phyloP scores from a whole-genome alignment of 2,888 invertebrate species.

The Trissolcus brochymenae region DNA sequence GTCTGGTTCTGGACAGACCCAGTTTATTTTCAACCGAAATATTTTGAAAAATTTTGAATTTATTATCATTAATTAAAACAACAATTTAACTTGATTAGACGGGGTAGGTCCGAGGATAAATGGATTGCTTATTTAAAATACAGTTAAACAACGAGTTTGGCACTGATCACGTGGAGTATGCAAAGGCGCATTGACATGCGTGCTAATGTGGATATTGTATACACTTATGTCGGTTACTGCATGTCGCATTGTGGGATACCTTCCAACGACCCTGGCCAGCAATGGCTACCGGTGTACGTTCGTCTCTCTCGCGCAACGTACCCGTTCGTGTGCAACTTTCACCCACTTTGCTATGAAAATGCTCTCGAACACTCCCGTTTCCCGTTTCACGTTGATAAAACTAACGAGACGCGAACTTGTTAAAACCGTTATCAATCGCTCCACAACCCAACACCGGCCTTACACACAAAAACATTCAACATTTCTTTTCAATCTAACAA shows the following conservation, averaged over 20 bases:
- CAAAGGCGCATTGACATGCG: slow-evolving; percentile 56
- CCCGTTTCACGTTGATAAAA: slow-evolving; percentile 52
- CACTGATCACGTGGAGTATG: slow-evolving; percentile 26
- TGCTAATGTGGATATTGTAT: slow-evolving; percentile 34
- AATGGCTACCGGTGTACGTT: slow-evolving; percentile 50
- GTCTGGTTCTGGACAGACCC: no score
- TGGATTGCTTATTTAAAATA: no score
- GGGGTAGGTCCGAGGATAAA: no score
- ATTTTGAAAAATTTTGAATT: no score
- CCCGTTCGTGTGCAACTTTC: slow-evolving; percentile 51
- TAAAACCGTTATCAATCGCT: slow-evolving; percentile 46
- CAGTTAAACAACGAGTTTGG: no score
- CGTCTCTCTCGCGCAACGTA: slow-evolving; percentile 15
- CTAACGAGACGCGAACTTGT: slow-evolving; percentile 41
- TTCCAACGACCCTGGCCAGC: slow-evolving; percentile 57
- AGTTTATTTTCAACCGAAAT: no score
- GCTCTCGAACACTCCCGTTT: slow-evolving; percentile 54
- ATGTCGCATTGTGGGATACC: slow-evolving; percentile 56
- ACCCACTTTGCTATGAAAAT: slow-evolving; percentile 58
- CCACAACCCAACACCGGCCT: slow-evolving; percentile 1
- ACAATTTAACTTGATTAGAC: no score
- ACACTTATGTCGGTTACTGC: slow-evolving; percentile 42
- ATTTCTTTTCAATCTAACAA: no score
- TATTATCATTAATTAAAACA: no score
- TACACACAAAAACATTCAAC: background rate